phyloP scores from a whole-genome alignment of 2,888 invertebrate genomes.

The Stenodera caucasica region DNA sequence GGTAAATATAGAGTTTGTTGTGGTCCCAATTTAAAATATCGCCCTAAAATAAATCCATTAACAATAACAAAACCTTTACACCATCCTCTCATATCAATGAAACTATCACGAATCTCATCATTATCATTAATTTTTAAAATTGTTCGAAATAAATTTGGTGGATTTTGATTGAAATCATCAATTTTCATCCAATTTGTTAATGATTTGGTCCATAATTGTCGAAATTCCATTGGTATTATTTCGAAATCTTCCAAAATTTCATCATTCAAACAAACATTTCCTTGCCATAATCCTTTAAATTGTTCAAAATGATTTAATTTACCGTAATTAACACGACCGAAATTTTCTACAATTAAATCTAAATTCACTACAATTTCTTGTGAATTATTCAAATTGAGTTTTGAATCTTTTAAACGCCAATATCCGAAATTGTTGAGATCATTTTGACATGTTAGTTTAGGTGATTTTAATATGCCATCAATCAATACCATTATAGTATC shows the following conservation, averaged over 20 bases:
- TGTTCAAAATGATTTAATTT: conserved; percentile 52
- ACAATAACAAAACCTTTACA: conserved; percentile 81
- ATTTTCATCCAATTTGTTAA: conserved; percentile 63
- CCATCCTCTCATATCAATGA: conserved; percentile 77
- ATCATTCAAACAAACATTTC: conserved; percentile 55
- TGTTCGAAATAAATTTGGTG: conserved; percentile 63
- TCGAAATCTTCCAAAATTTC: conserved; percentile 53
- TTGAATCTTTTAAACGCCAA: conserved; percentile 50
- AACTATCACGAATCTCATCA: conserved; percentile 69
- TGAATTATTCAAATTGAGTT: conserved; percentile 39
- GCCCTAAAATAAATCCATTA: conserved; percentile 82
- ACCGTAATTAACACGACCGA: conserved; percentile 72
- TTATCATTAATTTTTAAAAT: conserved; percentile 57
- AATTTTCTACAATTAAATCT: conserved; percentile 68
- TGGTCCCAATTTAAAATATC: conserved; percentile 78
- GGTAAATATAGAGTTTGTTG: conserved; percentile 83
- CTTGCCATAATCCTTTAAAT: conserved; percentile 54
- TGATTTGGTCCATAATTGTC: conserved; percentile 51
- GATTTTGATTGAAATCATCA: conserved; percentile 63
- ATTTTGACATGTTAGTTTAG: conserved; percentile 35
- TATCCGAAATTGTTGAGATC: conserved; percentile 55
- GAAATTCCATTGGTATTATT: conserved; percentile 60
- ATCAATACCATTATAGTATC: conserved; percentile 60
- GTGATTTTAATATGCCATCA: conserved; percentile 52
- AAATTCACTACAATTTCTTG: conserved; percentile 41